Evolutionary conservation across 2,888 invertebrate species (phyloP).

Genomic region (Zhengitettix transpicula): DNA sequence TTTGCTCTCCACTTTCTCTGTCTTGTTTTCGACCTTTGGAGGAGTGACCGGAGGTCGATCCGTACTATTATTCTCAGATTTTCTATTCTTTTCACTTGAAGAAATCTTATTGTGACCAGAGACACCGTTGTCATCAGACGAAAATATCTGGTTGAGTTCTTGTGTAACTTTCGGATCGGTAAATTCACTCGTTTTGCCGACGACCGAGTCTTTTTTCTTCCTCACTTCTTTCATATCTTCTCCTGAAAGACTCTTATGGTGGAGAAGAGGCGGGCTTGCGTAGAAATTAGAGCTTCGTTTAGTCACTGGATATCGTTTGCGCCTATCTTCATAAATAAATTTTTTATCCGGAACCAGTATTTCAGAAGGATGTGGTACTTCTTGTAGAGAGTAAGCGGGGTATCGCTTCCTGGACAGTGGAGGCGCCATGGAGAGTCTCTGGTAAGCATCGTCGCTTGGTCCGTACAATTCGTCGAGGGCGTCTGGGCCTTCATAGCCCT

Average conservation of each 20-base stretch:
- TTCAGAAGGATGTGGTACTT: background rate
- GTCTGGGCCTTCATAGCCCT: background rate
- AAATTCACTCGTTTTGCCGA: conserved; percentile 24
- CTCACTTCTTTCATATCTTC: background rate
- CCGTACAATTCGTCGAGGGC: background rate
- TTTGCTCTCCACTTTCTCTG: background rate
- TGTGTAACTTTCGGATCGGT: conserved; percentile 38
- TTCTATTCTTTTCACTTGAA: background rate
- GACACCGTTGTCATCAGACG: background rate
- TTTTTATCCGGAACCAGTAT: conserved; percentile 1
- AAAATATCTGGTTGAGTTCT: conserved; percentile 12
- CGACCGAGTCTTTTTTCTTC: background rate
- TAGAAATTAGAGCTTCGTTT: conserved; percentile 38
- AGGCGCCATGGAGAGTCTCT: background rate
- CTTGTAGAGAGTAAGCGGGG: background rate
- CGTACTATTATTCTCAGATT: no score
- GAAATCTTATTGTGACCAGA: background rate
- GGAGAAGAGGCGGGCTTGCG: conserved; percentile 16
- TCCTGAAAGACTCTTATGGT: conserved; percentile 3
- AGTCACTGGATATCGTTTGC: conserved; percentile 46
- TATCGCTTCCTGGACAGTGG: background rate
- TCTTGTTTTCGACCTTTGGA: no score
- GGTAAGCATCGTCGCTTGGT: background rate
- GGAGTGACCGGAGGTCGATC: background rate
- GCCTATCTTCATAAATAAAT: conserved; percentile 1